phyloP scores from a whole-genome alignment of 1,140 invertebrate species.

The Sitobion miscanthi region DNA sequence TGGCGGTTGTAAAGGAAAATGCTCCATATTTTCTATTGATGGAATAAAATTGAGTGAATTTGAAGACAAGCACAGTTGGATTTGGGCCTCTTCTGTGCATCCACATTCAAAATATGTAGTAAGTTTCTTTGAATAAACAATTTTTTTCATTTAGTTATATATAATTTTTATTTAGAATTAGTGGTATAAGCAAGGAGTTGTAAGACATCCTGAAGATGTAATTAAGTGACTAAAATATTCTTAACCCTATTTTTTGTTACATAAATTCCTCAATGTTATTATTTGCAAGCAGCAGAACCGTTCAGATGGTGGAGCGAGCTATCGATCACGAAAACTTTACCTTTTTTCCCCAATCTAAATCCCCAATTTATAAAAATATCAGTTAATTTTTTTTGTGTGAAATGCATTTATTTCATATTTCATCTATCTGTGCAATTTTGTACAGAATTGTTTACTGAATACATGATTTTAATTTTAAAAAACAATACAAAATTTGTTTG shows the following conservation, averaged over 20 bases:
- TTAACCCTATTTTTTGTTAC: not conserved
- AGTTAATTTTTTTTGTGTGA: too few relatives aligned
- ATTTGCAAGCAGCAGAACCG: too few relatives aligned
- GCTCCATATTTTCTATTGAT: slow-evolving; percentile 82
- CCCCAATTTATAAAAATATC: too few relatives aligned
- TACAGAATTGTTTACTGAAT: not conserved
- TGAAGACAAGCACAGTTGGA: slow-evolving; percentile 82
- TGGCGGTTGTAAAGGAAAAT: slow-evolving; percentile 80
- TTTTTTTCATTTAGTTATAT: not conserved
- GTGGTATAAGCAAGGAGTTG: not conserved
- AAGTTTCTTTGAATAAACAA: slow-evolving; percentile 61
- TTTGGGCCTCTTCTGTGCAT: slow-evolving; percentile 82
- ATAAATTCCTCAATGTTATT: too few relatives aligned
- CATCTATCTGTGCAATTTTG: not conserved
- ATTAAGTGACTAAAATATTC: not conserved
- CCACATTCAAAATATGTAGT: slow-evolving; percentile 78
- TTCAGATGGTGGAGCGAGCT: too few relatives aligned
- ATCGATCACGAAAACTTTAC: too few relatives aligned
- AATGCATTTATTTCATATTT: too few relatives aligned
- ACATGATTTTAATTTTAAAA: not conserved
- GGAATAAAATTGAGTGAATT: slow-evolving; percentile 80
- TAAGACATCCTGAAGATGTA: not conserved
- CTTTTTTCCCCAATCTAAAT: too few relatives aligned
- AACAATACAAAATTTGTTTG: not conserved
- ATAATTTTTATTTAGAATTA: not conserved